Evolutionary conservation across 2,888 invertebrate genomes (phyloP).

Genomic region (Spodoptera exigua): DNA sequence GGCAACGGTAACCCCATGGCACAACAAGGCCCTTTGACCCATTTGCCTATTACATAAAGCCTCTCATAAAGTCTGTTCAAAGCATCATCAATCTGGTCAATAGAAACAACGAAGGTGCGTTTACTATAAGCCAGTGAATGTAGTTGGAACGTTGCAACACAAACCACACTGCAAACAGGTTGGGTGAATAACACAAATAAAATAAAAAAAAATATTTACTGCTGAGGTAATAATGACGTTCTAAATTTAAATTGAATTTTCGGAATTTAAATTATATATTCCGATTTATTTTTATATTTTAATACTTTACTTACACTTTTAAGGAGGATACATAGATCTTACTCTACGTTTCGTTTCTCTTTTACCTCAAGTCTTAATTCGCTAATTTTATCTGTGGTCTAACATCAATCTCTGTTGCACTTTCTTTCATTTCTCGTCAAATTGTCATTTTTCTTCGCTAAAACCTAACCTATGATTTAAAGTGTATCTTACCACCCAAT

Average conservation of each 20-base stretch:
- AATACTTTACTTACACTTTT: too few species aligned
- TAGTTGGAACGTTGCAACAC: constrained; percentile 39
- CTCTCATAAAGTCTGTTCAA: constrained; percentile 4
- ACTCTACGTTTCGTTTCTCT: background rate
- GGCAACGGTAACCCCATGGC: background rate
- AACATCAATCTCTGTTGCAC: background rate
- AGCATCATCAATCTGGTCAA: constrained; percentile 27
- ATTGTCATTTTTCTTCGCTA: background rate
- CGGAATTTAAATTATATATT: background rate
- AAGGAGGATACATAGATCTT: too few species aligned
- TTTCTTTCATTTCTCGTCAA: constrained; percentile 1
- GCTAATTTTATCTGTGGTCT: constrained; percentile 10
- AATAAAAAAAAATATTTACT: too few species aligned
- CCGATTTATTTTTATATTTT: background rate
- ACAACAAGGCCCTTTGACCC: constrained; percentile 10
- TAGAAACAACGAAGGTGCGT: constrained; percentile 19
- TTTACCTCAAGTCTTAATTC: background rate
- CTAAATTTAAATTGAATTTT: too few species aligned
- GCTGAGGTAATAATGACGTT: too few species aligned
- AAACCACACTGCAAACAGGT: constrained; percentile 22
- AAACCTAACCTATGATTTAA: background rate
- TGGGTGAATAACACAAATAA: constrained; percentile 31
- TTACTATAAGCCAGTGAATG: constrained; percentile 35
- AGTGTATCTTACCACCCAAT: background rate
- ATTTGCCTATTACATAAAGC: constrained; percentile 15